Conservation (phyloP, 2,113 vertebrate genomes). For the Platichthys stellatus region DNA sequence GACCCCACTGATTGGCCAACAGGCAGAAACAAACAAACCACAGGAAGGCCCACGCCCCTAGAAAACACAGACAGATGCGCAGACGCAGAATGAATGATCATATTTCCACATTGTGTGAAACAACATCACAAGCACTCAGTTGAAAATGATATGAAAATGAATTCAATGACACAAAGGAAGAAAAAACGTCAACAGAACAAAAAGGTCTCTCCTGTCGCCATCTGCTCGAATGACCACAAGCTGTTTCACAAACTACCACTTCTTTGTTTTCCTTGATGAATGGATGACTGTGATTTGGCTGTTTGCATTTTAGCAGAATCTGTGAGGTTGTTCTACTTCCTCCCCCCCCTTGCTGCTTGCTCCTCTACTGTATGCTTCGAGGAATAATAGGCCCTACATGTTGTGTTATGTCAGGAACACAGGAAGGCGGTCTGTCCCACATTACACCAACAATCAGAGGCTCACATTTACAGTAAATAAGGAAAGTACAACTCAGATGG, state of each 20-base stretch:
- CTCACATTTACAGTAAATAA: neutral
- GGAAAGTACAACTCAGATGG: no score
- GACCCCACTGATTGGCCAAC: conserved; percentile 89
- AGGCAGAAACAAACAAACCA: conserved; percentile 95
- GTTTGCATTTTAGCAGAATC: conserved; percentile 38
- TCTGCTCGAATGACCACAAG: conserved; percentile 20
- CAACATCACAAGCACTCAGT: neutral
- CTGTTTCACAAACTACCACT: conserved; percentile 29
- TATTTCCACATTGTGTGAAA: conserved; percentile 12
- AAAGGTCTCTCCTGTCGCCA: conserved; percentile 1
- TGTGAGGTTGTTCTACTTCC: conserved; percentile 20
- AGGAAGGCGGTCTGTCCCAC: conserved; percentile 20
- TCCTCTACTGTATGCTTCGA: conserved; percentile 5
- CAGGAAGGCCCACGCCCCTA: conserved; percentile 90
- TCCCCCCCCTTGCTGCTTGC: conserved; percentile 17
- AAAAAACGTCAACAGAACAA: conserved; percentile 7
- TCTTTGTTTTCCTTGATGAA: conserved; percentile 61
- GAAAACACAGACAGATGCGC: conserved; percentile 41
- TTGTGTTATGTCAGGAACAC: conserved; percentile 28
- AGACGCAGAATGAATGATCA: neutral
- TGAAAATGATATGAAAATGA: conserved; percentile 23
- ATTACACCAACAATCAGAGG: neutral
- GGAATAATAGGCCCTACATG: conserved; percentile 28
- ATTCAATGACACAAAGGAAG: neutral
- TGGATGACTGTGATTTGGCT: conserved; percentile 29